Percentiles rank a stretch among this genome's conserved stretches.
phyloP scores from a whole-genome alignment of 2,888 invertebrate species.

The Lycocerus yunnanus region DNA sequence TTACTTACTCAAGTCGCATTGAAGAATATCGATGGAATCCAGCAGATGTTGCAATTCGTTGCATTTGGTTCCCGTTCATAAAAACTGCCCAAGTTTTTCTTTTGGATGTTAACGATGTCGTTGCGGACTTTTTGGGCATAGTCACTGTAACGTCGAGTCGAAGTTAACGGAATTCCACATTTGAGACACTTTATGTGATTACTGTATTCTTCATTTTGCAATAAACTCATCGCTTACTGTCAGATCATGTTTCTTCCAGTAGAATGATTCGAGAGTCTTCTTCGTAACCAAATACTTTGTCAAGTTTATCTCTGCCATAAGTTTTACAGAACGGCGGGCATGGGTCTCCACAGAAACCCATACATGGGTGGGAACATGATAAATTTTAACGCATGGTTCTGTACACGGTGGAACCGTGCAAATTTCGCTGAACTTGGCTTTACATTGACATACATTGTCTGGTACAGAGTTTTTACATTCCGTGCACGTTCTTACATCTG shows the following conservation, averaged over 20 bases:
- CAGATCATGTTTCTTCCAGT: conserved; percentile 60
- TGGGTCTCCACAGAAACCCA: conserved; percentile 74
- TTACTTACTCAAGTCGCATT: neutral
- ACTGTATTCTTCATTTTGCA: neutral
- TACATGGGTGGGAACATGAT: conserved; percentile 65
- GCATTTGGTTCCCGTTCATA: neutral
- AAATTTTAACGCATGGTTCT: conserved; percentile 52
- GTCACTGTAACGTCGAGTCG: conserved; percentile 56
- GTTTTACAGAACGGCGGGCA: conserved; percentile 65
- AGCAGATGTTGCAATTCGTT: neutral
- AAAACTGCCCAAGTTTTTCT: conserved; percentile 51
- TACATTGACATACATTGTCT: conserved; percentile 57
- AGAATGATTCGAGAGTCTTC: conserved; percentile 61
- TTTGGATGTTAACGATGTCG: conserved; percentile 56
- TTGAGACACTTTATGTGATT: neutral
- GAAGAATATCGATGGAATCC: neutral
- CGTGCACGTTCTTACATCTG: conserved; percentile 55
- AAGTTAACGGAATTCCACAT: neutral
- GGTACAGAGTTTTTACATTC: conserved; percentile 47
- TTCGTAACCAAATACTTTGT: conserved; percentile 59
- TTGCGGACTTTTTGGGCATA: conserved; percentile 53
- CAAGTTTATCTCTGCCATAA: conserved; percentile 60
- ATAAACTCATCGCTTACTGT: conserved; percentile 53
- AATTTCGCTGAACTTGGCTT: conserved; percentile 55
- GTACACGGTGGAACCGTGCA: conserved; percentile 58